Evolutionary conservation across 2,113 vertebrate genomes (phyloP), one percentile per base, ranked within the genome.

Genomic region (Lophotis ruficrista): DNA sequence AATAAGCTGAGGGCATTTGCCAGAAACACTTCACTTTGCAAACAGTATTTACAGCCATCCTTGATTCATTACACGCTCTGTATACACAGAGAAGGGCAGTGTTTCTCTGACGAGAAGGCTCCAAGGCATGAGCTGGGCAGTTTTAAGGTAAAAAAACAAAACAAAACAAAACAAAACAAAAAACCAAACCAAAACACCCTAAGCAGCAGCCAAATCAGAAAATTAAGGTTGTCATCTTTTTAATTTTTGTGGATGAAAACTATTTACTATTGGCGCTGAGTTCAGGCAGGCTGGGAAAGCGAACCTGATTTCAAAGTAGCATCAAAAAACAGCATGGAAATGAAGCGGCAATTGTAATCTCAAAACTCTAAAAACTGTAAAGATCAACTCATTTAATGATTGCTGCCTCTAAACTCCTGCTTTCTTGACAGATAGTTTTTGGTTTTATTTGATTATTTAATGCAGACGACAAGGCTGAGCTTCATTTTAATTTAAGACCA

Each of bases 1-100:
- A 91, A 92, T 89, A 84, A 84, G 54, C 45, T 65, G 57, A 37
- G 48, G 43, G 83, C 75, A 72, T 93, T 72, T 93, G 94, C 79
- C 91, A 91, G 86, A 89, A 96, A 91, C 73, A 69, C 54, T 94
- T 96, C 83, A 58, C 65, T 81, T 93, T 76, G 45, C 47, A 79
- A 94, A 79, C 70, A 92, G 25, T 80, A 93, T 92, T 96, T 92
- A 90, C 37, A 91, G 77, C 66, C 71, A 75, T 3, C 35, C 53
- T 68, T 89, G 77, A 91, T 92, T 94, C 65, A 91, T 91, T 91
- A 23, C 18, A 35, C 0, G 0, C 50, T 89, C 41, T 79, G 48
- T 51, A 77, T 71, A 94, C 56, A 82, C 9, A 82, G 61, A 83
- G 51, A 93, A 94, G 28, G 48, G 53, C 35, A 56, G 30, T 31